Conservation (phyloP, 2,797 vertebrate species). For the Liparis tanakae region DNA sequence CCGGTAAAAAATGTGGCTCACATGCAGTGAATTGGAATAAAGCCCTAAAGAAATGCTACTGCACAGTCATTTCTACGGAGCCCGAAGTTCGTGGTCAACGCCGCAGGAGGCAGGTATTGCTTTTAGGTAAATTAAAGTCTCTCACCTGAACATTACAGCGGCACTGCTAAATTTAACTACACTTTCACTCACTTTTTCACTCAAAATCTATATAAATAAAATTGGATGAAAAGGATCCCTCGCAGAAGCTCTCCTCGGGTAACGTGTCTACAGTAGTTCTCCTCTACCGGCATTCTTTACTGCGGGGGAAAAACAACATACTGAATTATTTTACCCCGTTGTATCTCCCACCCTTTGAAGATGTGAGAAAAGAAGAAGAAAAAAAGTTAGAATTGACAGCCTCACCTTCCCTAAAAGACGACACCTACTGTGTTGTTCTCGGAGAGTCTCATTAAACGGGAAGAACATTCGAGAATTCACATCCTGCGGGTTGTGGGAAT, state of each 20-base stretch:
- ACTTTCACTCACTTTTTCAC: constrained; percentile 33
- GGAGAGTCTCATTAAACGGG: constrained; percentile 42
- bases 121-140: constrained; percentile 61
- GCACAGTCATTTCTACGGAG: constrained; percentile 24
- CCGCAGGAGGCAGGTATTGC: constrained; percentile 42
- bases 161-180: constrained; percentile 56
- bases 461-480: constrained; percentile 43
- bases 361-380: constrained; percentile 1
- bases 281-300: constrained; percentile 10
- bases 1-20: constrained; percentile 23
- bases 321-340: constrained; percentile 45
- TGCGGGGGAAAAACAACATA: constrained; percentile 18
- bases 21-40: constrained; percentile 27
- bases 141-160: constrained; percentile 39
- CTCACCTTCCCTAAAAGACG: constrained; percentile 55
- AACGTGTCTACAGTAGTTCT: constrained; percentile 15
- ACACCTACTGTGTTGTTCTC: constrained; percentile 31
- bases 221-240: constrained; percentile 29
- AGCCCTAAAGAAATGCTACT: constrained; percentile 39
- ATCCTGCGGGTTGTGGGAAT: constrained; percentile 29
- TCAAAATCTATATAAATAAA: constrained; percentile 54
- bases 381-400: constrained; percentile 33
- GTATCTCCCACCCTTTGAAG: constrained; percentile 49
- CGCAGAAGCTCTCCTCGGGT: constrained; percentile 6
- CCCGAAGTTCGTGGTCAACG: constrained; percentile 47